Percentiles rank a stretch among this genome's conserved stretches.
Conservation (phyloP, 2,113 vertebrate genomes). For the Nesoenas mayeri region DNA sequence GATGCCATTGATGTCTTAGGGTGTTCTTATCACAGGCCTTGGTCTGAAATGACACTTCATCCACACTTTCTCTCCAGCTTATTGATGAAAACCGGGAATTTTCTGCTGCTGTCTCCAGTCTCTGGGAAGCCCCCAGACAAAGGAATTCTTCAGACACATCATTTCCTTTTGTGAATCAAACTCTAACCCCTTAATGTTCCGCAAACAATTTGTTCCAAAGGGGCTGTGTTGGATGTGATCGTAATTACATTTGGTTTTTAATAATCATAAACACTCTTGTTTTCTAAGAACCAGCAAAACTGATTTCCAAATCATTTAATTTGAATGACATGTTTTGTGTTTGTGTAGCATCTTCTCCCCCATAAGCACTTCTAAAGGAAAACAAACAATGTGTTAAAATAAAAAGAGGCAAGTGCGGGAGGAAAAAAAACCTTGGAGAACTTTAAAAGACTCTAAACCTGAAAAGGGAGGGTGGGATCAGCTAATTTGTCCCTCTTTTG, state of each 20-base stretch:
- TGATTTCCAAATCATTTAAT: slow-evolving; percentile 70
- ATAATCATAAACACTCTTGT: slow-evolving; percentile 68
- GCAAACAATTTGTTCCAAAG: slow-evolving; percentile 65
- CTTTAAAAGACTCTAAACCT: slow-evolving; percentile 70
- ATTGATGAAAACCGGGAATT: slow-evolving; percentile 8
- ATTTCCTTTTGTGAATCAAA: slow-evolving; percentile 53
- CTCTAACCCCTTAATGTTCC: slow-evolving; percentile 44
- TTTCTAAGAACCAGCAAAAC: slow-evolving; percentile 64
- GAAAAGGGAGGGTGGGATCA: slow-evolving; percentile 69
- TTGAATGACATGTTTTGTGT: slow-evolving; percentile 61
- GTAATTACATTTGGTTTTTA: slow-evolving; percentile 69
- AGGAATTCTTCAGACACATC: slow-evolving; percentile 52
- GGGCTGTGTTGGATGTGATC: slow-evolving; percentile 56
- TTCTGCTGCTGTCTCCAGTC: neutral
- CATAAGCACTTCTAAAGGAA: slow-evolving; percentile 40
- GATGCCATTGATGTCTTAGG: neutral
- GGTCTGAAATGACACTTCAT: neutral
- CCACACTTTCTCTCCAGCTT: neutral
- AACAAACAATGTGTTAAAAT: slow-evolving; percentile 53
- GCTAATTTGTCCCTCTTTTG: slow-evolving; percentile 76
- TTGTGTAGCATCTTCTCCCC: slow-evolving; percentile 55
- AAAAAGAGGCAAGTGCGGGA: neutral
- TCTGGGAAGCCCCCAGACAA: slow-evolving; percentile 36
- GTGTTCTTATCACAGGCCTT: neutral
- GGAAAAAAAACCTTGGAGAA: slow-evolving; percentile 61